Evolutionary conservation across 2,113 vertebrate species (phyloP), one percentile per base, ranked within the genome.

Genomic region (Seriola aureovittata): DNA sequence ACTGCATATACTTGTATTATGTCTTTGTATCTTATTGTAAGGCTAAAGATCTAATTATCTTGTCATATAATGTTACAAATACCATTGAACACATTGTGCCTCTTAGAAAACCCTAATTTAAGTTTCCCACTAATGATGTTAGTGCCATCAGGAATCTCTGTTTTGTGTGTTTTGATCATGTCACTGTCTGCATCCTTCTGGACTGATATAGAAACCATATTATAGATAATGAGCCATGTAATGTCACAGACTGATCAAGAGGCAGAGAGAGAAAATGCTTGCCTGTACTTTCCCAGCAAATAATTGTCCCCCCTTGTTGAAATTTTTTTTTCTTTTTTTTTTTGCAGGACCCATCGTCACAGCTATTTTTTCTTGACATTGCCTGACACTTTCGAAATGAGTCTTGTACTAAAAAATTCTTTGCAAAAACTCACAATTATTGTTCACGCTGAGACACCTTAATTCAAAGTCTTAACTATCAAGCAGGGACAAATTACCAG

Each of bases 391-490:
- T 81, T 72, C 34, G 0, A 78, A 75, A 54, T 59, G 5, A 60
- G 46, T 19, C 44, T 66, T 9, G 5, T 40, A 17, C 12, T 32
- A 58, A 83, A 78, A 59, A 34, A 21, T 46, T 65, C 19, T 40
- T 40, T 21, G 64, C 34, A 71, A 65, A 42, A 67, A 81, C 70
- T 78, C 44, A 38, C 68, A 84, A 70, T 73, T 54, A 57, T 55
- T 73, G 14, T 70, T 79, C 58, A 14, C 23, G 2, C 40, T 23
- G 14, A 59, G 42, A 75, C 57, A 78, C 67, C 60, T 86, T 48
- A 48, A n/a, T 25, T 65, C n/a, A 55, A 44, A 44, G 25, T 23
- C 38, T 44, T 70, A 50, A 72, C 71, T 46, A 55, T 59, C 5
- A 19, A 14, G 11, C 21, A 38, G 19, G 4, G 46, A 32, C 42